phyloP scores from a whole-genome alignment of 2,888 invertebrate genomes.

The Petrolisthes cinctipes region DNA sequence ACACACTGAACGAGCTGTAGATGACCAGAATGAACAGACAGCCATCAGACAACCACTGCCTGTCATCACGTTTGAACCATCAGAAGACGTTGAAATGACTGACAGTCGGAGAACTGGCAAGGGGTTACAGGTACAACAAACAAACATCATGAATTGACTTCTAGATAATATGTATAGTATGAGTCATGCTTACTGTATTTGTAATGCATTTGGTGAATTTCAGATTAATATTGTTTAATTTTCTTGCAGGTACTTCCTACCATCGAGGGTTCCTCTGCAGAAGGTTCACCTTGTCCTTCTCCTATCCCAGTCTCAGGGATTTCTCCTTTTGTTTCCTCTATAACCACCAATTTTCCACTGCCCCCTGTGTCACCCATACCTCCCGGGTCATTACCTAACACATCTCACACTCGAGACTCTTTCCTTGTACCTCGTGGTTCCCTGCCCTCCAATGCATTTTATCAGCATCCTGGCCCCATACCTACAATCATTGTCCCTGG shows the following conservation, averaged over 20 bases:
- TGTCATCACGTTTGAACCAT: conserved; percentile 36
- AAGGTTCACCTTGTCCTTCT: conserved; percentile 69
- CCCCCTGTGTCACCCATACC: conserved; percentile 65
- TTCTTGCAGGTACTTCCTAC: conserved; percentile 47
- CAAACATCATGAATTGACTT: neutral
- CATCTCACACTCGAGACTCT: neutral
- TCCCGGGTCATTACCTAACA: conserved; percentile 2
- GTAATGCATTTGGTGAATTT: neutral
- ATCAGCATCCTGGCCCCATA: conserved; percentile 10
- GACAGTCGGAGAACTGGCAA: neutral
- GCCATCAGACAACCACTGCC: conserved; percentile 34
- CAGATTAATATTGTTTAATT: too few species aligned
- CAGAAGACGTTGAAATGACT: conserved; percentile 28
- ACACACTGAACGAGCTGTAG: conserved; percentile 81
- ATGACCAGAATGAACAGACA: conserved; percentile 72
- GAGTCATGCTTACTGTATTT: conserved; percentile 1
- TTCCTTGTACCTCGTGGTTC: neutral
- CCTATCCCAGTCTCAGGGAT: conserved; percentile 68
- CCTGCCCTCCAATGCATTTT: too few species aligned
- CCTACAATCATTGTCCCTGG: conserved; percentile 21
- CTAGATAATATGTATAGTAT: neutral
- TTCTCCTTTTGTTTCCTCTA: conserved; percentile 59
- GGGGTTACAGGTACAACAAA: conserved; percentile 36
- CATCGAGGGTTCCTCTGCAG: conserved; percentile 51
- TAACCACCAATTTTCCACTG: conserved; percentile 66